Percentiles rank a stretch among this genome's conserved stretches.
Evolutionary conservation across 2,797 vertebrate genomes (phyloP).

Genomic region (Pogoniulus pusillus): DNA sequence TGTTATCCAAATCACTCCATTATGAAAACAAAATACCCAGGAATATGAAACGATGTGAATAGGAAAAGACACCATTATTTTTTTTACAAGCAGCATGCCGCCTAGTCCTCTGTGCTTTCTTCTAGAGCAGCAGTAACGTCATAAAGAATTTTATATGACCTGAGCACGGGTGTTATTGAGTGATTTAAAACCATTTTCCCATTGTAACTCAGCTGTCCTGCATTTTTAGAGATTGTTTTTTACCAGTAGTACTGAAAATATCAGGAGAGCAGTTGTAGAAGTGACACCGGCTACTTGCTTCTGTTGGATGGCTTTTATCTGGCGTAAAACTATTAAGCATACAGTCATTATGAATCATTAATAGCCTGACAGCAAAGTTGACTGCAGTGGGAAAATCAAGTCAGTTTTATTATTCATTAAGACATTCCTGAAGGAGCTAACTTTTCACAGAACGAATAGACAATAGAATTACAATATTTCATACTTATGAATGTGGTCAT

Average conservation of each 20-base stretch:
- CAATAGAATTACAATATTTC: conserved; percentile 79
- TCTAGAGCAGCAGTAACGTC: conserved; percentile 55
- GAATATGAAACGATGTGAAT: conserved; percentile 51
- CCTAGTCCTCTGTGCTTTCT: conserved; percentile 57
- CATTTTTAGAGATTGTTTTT: conserved; percentile 70
- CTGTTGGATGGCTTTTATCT: conserved; percentile 75
- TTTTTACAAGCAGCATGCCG: conserved; percentile 30
- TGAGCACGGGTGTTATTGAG: conserved; percentile 51
- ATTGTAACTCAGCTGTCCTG: conserved; percentile 67
- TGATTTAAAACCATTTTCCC: conserved; percentile 70
- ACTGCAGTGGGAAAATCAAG: conserved; percentile 79
- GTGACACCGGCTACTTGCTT: conserved; percentile 68
- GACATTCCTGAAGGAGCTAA: conserved; percentile 77
- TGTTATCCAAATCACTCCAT: conserved; percentile 62
- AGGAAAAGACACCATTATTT: conserved; percentile 32
- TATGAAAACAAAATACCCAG: conserved; percentile 67
- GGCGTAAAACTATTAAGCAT: conserved; percentile 74
- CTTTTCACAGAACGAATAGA: conserved; percentile 78
- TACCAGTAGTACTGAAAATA: conserved; percentile 65
- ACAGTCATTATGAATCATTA: conserved; percentile 82
- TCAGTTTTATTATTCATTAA: conserved; percentile 84
- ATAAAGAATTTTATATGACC: conserved; percentile 68
- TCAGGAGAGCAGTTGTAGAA: conserved; percentile 60
- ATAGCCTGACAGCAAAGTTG: conserved; percentile 80
- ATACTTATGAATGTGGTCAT: conserved; percentile 73